Conservation (phyloP, 2,888 invertebrate species). For the Limnephilus lunatus region DNA sequence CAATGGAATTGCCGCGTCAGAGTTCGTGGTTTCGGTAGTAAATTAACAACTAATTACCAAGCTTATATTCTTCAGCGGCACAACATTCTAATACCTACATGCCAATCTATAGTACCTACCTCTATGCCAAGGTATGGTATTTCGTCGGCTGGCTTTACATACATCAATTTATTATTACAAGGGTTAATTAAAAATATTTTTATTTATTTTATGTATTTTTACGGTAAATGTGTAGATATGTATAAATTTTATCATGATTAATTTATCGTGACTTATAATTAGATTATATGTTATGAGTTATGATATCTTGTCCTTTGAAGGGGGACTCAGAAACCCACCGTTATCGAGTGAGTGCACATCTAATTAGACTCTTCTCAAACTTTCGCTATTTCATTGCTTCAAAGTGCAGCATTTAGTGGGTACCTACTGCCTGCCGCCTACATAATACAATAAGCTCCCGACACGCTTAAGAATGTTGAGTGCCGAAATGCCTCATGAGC, state of each 20-base stretch:
- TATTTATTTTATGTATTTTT: no score
- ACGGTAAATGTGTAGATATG: no score
- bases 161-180: neutral
- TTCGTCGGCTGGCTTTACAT: neutral
- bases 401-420: neutral
- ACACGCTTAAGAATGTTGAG: constrained; percentile 17
- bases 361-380: neutral
- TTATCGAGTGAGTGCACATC: neutral
- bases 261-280: no score
- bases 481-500: constrained; percentile 57
- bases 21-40: neutral
- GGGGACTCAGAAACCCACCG: neutral
- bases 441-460: neutral
- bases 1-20: neutral
- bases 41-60: neutral
- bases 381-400: neutral
- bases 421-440: neutral
- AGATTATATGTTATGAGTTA: no score
- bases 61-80: neutral
- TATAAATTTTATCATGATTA: no score
- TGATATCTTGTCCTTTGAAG: neutral
- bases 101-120: no score
- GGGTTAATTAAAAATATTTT: neutral
- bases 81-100: no score
- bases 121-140: neutral